Evolutionary conservation across 2,113 vertebrate genomes (phyloP), one percentile per base, ranked within the genome.

Genomic region (Agapornis roseicollis): DNA sequence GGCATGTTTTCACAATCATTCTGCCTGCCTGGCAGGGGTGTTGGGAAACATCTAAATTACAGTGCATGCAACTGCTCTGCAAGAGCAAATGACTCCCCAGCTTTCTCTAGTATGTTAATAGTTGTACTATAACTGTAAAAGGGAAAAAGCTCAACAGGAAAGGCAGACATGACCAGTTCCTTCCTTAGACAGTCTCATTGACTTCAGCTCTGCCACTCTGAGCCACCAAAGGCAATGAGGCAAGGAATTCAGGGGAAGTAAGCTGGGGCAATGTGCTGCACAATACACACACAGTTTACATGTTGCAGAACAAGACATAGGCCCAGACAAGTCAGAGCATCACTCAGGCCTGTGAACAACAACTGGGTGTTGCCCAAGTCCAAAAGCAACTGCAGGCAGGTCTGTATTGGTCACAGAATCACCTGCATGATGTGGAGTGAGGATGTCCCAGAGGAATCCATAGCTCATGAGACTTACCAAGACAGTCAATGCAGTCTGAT

Each of bases 241-340:
- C 85, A 79, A 16, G 35, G 88, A 94, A 81, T 33, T 24, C 64
- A 46, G 46, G 64, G 69, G 68, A 88, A 90, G 76, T 74, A 23
- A 85, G 61, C 13, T 41, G 69, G 8, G 19, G 56, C 65, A 66
- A 46, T 9, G 52, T 64, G 76, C 90, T 88, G 69, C 65, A 83
- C 41, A 33, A 10, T 7, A 52, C 13, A 55, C 8, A 13, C 27
- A 42, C 29, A 68, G 20, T 6, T n/a, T 52, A 44, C 10, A 61
- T 14, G n/a, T 49, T 88, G 68, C 85, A 84, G 93, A 86, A 61
- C 9, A 19, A 86, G 47, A 47, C 61, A 46, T 29, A 87, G 73
- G 89, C 89, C 85, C 85, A 86, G 94, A 56, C 95, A 96, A 92
- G 95, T 88, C 85, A 84, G 52, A 84, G 69, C 92, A 74, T 72